Conservation (phyloP, 1,140 invertebrate species). For the Orchesella cincta region DNA sequence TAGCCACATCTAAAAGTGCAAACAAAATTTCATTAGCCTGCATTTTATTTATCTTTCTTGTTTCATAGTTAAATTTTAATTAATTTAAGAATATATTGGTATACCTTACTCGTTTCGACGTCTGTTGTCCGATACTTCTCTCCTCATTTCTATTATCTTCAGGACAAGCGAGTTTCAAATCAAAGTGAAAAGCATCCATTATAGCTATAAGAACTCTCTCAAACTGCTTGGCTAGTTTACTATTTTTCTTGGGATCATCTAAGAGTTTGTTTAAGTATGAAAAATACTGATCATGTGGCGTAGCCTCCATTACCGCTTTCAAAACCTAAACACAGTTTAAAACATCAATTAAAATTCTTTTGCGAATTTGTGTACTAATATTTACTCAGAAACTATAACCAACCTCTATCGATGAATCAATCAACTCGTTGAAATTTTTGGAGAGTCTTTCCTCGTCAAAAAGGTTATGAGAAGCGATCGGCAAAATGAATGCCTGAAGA, state of each 20-base stretch:
- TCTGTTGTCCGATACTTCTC: background rate
- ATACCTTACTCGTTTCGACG: too few relatives aligned
- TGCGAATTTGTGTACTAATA: background rate
- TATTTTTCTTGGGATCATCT: conserved; percentile 27
- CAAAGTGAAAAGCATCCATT: conserved; percentile 40
- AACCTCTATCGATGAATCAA: conserved; percentile 37
- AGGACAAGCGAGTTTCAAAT: conserved; percentile 11
- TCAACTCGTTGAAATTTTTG: conserved; percentile 32
- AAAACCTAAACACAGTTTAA: conserved; percentile 1
- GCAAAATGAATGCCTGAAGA: conserved; percentile 22
- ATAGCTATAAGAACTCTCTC: conserved; percentile 37
- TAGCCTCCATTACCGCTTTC: conserved; percentile 14
- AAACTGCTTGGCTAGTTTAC: conserved; percentile 31
- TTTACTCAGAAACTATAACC: background rate
- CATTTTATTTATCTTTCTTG: background rate
- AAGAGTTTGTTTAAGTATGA: conserved; percentile 15
- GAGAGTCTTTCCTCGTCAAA: conserved; percentile 24
- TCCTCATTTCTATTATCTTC: background rate
- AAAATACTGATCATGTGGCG: conserved; percentile 38
- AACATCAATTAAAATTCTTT: background rate
- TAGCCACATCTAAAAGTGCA: too few relatives aligned
- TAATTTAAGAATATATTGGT: too few relatives aligned
- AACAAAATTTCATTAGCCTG: too few relatives aligned
- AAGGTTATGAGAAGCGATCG: conserved; percentile 31
- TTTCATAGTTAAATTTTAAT: too few relatives aligned